Percentiles rank a stretch among this genome's conserved stretches.
Conservation (phyloP, 1,140 invertebrate genomes). For the Aphidius ervi region DNA sequence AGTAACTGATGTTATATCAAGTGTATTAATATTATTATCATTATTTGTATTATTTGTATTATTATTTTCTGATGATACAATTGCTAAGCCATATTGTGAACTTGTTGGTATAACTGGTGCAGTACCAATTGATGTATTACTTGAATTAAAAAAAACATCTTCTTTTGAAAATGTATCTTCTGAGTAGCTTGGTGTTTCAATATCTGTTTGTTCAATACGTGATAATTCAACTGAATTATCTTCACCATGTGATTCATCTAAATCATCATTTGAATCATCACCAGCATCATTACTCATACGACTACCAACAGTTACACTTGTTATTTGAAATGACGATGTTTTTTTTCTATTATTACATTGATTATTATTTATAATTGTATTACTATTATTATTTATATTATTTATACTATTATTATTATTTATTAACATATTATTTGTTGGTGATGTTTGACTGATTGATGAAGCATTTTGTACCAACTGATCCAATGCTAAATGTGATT, state of each 20-base stretch:
- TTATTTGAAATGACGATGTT: constrained; percentile 90
- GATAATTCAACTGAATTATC: constrained; percentile 74
- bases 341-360: constrained; percentile 60
- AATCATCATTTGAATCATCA: constrained; percentile 87
- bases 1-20: constrained; percentile 52
- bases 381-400: constrained; percentile 14
- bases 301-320: constrained; percentile 77
- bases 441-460: constrained; percentile 29
- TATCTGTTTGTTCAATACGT: constrained; percentile 74
- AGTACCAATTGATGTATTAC: constrained; percentile 67
- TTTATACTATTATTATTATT: constrained; percentile 19
- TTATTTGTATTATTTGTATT: constrained; percentile 61
- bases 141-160: constrained; percentile 75
- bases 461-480: constrained; percentile 19
- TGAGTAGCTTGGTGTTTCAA: constrained; percentile 80
- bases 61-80: constrained; percentile 60
- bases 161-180: constrained; percentile 80
- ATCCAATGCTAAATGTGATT: constrained; percentile 39
- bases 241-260: constrained; percentile 87
- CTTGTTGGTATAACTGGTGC: constrained; percentile 80
- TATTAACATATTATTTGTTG: constrained; percentile 27
- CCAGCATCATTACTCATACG: constrained; percentile 79
- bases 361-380: constrained; percentile 25
- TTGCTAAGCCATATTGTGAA: constrained; percentile 76
- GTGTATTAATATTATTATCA: constrained; percentile 60